Evolutionary conservation across 2,797 vertebrate species (phyloP).

Genomic region (Chelonia mydas): DNA sequence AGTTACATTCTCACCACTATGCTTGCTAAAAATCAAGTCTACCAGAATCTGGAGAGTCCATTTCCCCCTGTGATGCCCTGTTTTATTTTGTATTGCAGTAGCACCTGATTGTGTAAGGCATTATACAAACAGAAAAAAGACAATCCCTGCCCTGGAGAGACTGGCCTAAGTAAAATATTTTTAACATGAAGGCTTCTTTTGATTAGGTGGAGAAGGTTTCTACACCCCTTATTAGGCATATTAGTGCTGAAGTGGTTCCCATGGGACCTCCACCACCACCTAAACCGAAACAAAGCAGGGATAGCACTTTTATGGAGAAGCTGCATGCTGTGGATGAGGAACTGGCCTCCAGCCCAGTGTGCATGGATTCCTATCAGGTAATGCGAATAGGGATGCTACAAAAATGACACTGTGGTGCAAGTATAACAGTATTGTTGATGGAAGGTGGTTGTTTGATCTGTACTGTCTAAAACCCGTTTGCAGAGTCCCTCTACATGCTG

Average conservation of each 20-base stretch:
- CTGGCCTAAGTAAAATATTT: background rate
- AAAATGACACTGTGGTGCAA: fast-evolving
- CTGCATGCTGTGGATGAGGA: constrained; percentile 94
- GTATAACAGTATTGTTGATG: background rate
- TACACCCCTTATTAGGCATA: constrained; percentile 70
- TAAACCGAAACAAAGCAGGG: constrained; percentile 78
- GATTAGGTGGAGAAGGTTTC: constrained; percentile 68
- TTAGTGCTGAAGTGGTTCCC: constrained; percentile 83
- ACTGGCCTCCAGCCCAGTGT: constrained; percentile 84
- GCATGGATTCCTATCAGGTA: constrained; percentile 89
- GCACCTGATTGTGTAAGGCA: background rate
- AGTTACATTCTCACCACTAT: background rate
- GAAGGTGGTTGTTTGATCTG: background rate
- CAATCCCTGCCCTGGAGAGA: background rate
- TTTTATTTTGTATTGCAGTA: fast-evolving
- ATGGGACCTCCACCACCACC: constrained; percentile 84
- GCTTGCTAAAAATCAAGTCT: background rate
- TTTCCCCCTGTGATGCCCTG: background rate
- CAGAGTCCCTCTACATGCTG: background rate
- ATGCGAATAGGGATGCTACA: background rate
- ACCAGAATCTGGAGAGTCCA: background rate
- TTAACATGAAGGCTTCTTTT: constrained; percentile 50
- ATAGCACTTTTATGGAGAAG: constrained; percentile 92
- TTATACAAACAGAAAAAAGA: background rate
- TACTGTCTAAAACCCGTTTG: background rate